Base-by-base conservation (phyloP, 1,140 invertebrate species). In the roundworm (Caenorhabditis elegans) region DNA sequence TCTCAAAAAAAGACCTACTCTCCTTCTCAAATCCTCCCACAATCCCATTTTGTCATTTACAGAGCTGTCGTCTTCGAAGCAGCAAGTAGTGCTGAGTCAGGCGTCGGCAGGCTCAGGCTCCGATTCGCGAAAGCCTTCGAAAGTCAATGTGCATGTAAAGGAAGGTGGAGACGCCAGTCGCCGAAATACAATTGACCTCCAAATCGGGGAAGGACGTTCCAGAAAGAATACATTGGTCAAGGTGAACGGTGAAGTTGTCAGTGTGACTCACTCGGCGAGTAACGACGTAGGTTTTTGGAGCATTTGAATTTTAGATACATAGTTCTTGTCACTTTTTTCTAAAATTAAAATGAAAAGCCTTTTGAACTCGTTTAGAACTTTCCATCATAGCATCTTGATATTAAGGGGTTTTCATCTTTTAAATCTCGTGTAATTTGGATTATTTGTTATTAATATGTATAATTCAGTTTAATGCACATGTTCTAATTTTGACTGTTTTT, bases 241-340 rank as follows among this genome's bases (percentile, higher is more conserved):
- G 28, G 80, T 81, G 53, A 81, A 81, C 65, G 80, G 80, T n/a
- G 80, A 81, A 28, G 80, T 81, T 13, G 80, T 81, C 79, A 80
- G 34, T 80, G 78, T 49, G 4, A 77, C 46, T 2, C 76, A 49
- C 26, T 49, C 48, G 76, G 46, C 48, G 48, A 49, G 46, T 49
- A 77, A 49, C 76, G 48, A 77, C 48, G 46, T 49, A 17, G 31
- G 76, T 48, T 19, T 28, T 8, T n/a, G 51, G n/a, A 8, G n/a
- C n/a, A n/a, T n/a, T n/a, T n/a, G n/a, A n/a, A n/a, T n/a, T n/a
- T n/a, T n/a, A n/a, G n/a, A n/a, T n/a, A n/a, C n/a, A n/a, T n/a
- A n/a, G n/a, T n/a, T n/a, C n/a, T n/a, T n/a, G n/a, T n/a, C n/a
- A n/a, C n/a, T n/a, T n/a, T n/a, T n/a, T n/a, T n/a, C n/a, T n/a